Evolutionary conservation across 1,140 invertebrate genomes (phyloP).

Genomic region (Cotesia typhae): DNA sequence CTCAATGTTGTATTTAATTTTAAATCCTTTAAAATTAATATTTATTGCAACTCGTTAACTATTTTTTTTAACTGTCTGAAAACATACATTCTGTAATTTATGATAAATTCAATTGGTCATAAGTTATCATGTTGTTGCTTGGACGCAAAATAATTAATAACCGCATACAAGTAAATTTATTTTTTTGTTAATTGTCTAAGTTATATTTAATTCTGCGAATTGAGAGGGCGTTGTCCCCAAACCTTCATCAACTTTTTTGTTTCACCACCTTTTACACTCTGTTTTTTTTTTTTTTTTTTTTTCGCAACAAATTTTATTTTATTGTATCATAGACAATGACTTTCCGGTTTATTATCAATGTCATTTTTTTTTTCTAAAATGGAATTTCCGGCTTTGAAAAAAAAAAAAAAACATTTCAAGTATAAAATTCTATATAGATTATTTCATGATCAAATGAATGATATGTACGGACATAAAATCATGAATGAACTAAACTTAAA

Average conservation of each 20-base stretch:
- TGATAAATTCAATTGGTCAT: too few relatives aligned
- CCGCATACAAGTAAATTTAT: background rate
- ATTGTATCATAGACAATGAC: background rate
- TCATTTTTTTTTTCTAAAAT: background rate
- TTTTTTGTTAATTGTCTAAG: background rate
- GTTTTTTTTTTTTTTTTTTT: background rate
- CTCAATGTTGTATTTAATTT: too few relatives aligned
- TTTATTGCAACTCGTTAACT: background rate
- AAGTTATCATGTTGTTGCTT: too few relatives aligned
- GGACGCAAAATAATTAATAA: background rate
- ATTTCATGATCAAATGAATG: too few relatives aligned
- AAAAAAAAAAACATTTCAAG: background rate
- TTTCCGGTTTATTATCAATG: conserved; percentile 16
- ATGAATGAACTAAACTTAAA: background rate
- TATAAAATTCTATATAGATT: background rate
- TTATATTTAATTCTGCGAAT: conserved; percentile 20
- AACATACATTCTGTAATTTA: background rate
- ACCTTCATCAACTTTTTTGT: background rate
- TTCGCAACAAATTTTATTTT: conserved; percentile 17
- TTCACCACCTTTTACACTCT: background rate
- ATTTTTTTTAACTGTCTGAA: background rate
- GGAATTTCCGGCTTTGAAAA: background rate
- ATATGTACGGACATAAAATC: too few relatives aligned
- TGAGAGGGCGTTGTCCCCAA: conserved; percentile 22
- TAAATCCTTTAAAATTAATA: background rate